A percentile compares a stretch with the other conserved stretches of the same genome.
Conservation (phyloP, 2,113 vertebrate species). For the Aegithalos caudatus region DNA sequence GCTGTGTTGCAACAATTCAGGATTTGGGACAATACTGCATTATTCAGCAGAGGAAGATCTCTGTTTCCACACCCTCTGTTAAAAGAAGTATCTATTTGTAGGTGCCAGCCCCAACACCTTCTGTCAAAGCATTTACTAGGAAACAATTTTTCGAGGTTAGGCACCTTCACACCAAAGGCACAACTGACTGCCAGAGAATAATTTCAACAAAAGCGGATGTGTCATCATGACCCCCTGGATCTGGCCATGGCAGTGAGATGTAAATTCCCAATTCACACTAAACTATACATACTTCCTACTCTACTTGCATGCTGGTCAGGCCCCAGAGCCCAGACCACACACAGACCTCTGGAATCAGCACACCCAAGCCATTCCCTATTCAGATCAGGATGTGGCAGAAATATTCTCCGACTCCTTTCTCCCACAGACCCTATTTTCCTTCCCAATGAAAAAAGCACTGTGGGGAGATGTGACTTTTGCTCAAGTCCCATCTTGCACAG, state of each 20-base stretch:
- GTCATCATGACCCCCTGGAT: not conserved
- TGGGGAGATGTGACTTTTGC: not conserved
- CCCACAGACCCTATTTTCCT: not conserved
- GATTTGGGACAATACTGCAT: not conserved
- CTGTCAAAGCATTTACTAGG: not conserved
- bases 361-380: not conserved
- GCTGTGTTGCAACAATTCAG: not conserved
- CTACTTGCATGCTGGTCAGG: not conserved
- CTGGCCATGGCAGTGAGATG: not conserved
- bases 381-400: not conserved
- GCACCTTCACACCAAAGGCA: not conserved
- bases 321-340: not conserved
- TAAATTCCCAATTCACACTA: not conserved
- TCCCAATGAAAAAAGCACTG: not conserved
- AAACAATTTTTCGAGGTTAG: not conserved
- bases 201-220: not conserved
- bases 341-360: not conserved
- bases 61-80: not conserved
- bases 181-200: not conserved
- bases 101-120: not conserved
- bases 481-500: not conserved
- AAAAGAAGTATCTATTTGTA: not conserved
- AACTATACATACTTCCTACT: not conserved
- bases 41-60: fast-evolving
- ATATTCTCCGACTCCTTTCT: not conserved